Evolutionary conservation across 2,888 invertebrate genomes (phyloP), one percentile per base, ranked within the genome.

Genomic region (Eristalis tenax): DNA sequence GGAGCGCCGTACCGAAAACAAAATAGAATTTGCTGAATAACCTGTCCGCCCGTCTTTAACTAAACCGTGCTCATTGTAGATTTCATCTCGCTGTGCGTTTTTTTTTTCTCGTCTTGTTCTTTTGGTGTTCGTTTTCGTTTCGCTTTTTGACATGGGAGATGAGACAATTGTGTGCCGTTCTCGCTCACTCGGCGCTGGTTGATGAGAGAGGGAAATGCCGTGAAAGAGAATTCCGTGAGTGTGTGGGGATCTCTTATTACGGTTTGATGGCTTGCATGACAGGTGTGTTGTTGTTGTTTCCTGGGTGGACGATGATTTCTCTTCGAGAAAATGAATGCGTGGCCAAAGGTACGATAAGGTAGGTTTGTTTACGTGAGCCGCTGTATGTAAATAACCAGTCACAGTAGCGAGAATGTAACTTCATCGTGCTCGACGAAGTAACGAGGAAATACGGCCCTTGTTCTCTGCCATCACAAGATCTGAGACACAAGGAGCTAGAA

Each of bases 1-100:
- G 71, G 64, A 65, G 71, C 61, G 65, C 22, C 59, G 38, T 35
- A 73, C 59, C 59, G 40, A 78, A 83, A 83, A 81, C 71, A 64
- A 77, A 77, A 66, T 35, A 28, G 50, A 79, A 66, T 76, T 71
- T 70, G 65, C 74, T 74, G 35, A 71, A 71, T 71, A 59, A 80
- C 69, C 75, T 79, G 75, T 80, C 83, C 79, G 87, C 68, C 79
- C 83, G 79, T 87, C 83, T 50, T 80, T 83, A 57, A 87, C 87
- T 87, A 76, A 87, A 80, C 32, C 65, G 76, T 73, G 82, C 70
- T 78, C 71, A 40, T 64, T 86, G 68, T 65, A 32, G 43, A 75
- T 78, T 77, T 40, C 61, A 66, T 50, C 43, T 77, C 68, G 64
- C 15, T 13, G 64, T 38, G 26, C 40, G 26, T 63, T 77, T 78